Evolutionary conservation across 2,888 invertebrate species (phyloP).

Genomic region (Sabellastarte sp.): DNA sequence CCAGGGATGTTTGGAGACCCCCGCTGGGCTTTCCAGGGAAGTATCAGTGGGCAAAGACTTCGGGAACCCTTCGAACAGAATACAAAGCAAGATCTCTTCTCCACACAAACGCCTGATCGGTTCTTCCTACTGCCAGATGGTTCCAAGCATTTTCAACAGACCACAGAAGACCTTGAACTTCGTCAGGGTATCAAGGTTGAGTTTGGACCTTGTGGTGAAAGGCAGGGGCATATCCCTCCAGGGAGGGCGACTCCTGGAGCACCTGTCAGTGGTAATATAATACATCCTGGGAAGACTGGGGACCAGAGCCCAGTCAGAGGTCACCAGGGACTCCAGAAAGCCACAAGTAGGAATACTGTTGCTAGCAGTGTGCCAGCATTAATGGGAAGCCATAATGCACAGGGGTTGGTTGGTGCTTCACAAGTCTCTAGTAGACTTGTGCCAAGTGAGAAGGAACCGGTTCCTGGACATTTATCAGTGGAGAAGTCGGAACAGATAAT

Average conservation of each 20-base stretch:
- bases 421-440: neutral
- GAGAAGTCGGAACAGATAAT: too few relatives aligned
- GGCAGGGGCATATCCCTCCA: neutral
- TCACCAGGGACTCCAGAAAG: neutral
- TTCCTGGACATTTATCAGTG: too few relatives aligned
- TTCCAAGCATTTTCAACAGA: neutral
- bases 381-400: too few relatives aligned
- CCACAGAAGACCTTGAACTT: neutral
- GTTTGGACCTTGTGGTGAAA: neutral
- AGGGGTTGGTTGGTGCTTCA: neutral
- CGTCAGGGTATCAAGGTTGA: neutral
- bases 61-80: neutral
- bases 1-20: neutral
- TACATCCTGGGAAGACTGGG: too few relatives aligned
- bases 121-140: neutral
- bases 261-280: too few relatives aligned
- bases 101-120: too few relatives aligned
- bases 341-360: neutral
- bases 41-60: neutral
- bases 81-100: neutral
- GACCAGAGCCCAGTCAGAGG: neutral
- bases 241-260: neutral
- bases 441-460: neutral
- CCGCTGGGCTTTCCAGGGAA: constrained; percentile 6
- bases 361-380: too few relatives aligned